Evolutionary conservation across 2,113 vertebrate species (phyloP).

Genomic region (Mesembrinibis cayennensis): DNA sequence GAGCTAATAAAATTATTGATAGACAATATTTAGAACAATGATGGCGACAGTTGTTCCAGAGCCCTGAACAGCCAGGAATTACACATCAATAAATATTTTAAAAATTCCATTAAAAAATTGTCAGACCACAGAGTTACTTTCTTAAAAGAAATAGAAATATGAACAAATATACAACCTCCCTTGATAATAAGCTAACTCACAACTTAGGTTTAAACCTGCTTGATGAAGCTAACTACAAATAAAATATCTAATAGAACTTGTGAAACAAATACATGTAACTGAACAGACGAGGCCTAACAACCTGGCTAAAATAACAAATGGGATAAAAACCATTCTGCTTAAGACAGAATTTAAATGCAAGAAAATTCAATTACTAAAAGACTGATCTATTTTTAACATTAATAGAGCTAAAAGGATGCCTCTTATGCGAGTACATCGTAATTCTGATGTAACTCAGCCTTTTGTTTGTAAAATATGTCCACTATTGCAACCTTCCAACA

Average conservation of each 20-base stretch:
- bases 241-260: not conserved
- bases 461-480: constrained; percentile 26
- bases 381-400: constrained; percentile 1
- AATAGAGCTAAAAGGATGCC: not conserved
- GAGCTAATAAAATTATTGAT: not conserved
- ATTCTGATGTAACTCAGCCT: not conserved
- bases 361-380: not conserved
- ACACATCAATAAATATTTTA: not conserved
- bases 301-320: not conserved
- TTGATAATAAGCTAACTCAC: not conserved
- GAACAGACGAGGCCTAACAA: not conserved
- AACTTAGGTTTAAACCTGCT: not conserved
- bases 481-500: constrained; percentile 5
- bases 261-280: not conserved
- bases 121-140: not conserved
- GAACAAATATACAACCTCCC: not conserved
- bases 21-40: not conserved
- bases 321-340: not conserved
- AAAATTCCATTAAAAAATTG: not conserved
- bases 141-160: not conserved
- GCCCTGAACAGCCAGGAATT: not conserved
- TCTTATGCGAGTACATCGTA: not conserved
- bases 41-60: not conserved
- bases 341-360: not conserved
- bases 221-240: not conserved